Conservation (phyloP, 2,797 vertebrate species). For the Loris lydekkerianus region DNA sequence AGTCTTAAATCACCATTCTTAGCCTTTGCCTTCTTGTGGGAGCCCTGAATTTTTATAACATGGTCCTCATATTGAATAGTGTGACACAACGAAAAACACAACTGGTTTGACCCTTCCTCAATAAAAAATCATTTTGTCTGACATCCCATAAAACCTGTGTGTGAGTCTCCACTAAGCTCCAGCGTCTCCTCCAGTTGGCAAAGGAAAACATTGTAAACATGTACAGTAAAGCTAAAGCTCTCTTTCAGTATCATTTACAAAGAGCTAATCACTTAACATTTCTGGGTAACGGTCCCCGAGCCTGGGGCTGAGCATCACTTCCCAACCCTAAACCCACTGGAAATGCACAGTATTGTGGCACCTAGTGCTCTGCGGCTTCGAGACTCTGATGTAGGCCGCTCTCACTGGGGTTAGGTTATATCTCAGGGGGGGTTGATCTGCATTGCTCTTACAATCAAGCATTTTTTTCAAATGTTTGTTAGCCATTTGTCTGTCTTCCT, state of each 20-base stretch:
- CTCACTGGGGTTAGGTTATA: no score
- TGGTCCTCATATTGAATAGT: constrained; percentile 88
- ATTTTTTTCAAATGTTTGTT: no score
- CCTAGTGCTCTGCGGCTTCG: neutral
- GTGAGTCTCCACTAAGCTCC: constrained; percentile 77
- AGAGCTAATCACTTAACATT: constrained; percentile 26
- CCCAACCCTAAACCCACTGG: neutral
- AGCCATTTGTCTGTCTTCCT: no score
- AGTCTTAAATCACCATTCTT: constrained; percentile 91
- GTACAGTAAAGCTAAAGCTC: constrained; percentile 76
- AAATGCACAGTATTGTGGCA: neutral
- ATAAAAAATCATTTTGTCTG: constrained; percentile 89
- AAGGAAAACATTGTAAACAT: constrained; percentile 77
- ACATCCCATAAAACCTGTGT: constrained; percentile 87
- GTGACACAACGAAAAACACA: constrained; percentile 89
- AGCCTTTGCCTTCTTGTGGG: constrained; percentile 85
- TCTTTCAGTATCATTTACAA: constrained; percentile 37
- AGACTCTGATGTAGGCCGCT: no score
- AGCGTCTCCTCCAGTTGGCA: constrained; percentile 84
- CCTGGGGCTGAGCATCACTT: neutral
- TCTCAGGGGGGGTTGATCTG: no score
- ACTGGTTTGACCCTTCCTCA: constrained; percentile 86
- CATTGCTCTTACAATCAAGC: no score
- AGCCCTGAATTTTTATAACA: constrained; percentile 85
- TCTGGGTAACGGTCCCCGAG: neutral